These are phyloP conservation scores for Pogoniulus pusillus DNA, from an alignment of 2,797 vertebrate species.

Conservation along the genomic window DNA sequence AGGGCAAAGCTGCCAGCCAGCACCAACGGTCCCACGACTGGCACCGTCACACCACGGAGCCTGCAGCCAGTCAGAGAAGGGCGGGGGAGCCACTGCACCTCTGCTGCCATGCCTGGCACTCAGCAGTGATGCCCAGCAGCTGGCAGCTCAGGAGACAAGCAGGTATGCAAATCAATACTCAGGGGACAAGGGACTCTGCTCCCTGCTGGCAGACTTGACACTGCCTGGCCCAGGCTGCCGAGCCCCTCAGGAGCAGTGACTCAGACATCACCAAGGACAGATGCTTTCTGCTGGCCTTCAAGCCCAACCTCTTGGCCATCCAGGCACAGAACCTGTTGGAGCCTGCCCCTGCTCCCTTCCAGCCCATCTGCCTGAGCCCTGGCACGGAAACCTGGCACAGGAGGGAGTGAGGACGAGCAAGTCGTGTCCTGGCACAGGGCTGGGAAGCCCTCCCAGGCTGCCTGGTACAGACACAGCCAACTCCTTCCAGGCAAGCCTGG, in stretches of 20 bases:
- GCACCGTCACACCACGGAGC: neutral
- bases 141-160: neutral
- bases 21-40: neutral
- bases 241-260: neutral
- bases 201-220: neutral
- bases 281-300: neutral
- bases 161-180: neutral
- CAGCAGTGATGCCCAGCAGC: no score
- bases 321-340: neutral
- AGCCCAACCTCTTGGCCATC: rapidly evolving
- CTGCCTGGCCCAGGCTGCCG: neutral
- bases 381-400: neutral
- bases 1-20: neutral
- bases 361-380: neutral
- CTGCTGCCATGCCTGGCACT: neutral
- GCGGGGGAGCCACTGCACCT: neutral
- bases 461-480: neutral
- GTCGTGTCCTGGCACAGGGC: neutral
- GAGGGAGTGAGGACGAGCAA: neutral
- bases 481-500: neutral
- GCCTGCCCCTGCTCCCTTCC: neutral
- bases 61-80: neutral
- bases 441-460: neutral
- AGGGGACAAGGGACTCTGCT: neutral
- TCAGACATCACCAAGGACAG: neutral